phyloP scores from a whole-genome alignment of 2,797 vertebrate species.

The Galagoides demidoff region DNA sequence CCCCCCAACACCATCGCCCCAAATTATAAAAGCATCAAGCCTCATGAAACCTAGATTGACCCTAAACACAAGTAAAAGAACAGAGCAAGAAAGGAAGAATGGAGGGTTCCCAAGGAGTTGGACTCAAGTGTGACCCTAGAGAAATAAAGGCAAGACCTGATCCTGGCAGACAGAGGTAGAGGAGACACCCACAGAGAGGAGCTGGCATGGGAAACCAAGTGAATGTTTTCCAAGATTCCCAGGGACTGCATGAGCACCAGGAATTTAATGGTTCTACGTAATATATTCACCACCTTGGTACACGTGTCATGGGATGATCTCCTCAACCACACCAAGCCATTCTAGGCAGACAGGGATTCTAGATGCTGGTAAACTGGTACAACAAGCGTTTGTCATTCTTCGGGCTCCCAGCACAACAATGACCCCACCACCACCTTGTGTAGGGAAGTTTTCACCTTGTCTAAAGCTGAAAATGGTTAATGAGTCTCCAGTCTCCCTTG shows the following conservation, averaged over 20 bases:
- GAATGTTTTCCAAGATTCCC: background rate
- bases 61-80: background rate
- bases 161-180: background rate
- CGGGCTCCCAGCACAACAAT: background rate
- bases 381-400: background rate
- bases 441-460: background rate
- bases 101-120: background rate
- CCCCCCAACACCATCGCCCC: background rate
- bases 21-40: background rate
- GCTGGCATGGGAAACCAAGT: background rate
- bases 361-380: background rate
- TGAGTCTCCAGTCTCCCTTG: background rate
- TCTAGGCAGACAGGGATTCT: background rate
- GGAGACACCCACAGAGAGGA: background rate
- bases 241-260: background rate
- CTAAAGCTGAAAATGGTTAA: background rate
- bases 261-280: background rate
- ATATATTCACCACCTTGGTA: background rate
- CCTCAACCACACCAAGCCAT: background rate
- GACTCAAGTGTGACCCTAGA: background rate
- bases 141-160: background rate
- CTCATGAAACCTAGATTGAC: background rate
- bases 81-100: background rate
- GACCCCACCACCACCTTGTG: background rate
- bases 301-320: background rate